Conservation (phyloP, 2,888 invertebrate species). For the Agonopterix arenella region DNA sequence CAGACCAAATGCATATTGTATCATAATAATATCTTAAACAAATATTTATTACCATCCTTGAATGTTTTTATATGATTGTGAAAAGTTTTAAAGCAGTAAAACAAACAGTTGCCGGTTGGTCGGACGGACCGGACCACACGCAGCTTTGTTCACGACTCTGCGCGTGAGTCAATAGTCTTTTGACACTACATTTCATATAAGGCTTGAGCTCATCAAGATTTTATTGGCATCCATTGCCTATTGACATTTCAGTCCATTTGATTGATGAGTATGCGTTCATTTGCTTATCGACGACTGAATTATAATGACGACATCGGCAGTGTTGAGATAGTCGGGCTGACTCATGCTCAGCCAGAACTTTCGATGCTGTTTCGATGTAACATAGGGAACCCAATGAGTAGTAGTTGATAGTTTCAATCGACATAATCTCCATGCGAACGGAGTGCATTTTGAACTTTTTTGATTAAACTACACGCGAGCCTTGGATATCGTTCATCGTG, state of each 20-base stretch:
- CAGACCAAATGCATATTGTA: neutral
- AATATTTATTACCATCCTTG: constrained; percentile 8
- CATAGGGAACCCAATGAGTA: no score
- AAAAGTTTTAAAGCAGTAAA: constrained; percentile 13
- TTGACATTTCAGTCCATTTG: constrained; percentile 4
- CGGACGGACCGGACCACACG: constrained; percentile 53
- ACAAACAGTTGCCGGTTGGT: constrained; percentile 12
- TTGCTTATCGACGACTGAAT: no score
- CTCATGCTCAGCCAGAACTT: no score
- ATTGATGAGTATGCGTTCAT: neutral
- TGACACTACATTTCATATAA: neutral
- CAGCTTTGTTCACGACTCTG: constrained; percentile 7
- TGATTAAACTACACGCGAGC: constrained; percentile 14
- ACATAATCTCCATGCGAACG: no score
- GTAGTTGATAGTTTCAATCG: no score
- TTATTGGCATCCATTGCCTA: constrained; percentile 9
- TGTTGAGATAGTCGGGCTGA: no score
- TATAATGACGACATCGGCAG: no score
- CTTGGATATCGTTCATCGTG: neutral
- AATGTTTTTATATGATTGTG: constrained; percentile 8
- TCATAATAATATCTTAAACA: constrained; percentile 4
- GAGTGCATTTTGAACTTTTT: constrained; percentile 10
- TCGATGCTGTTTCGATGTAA: no score
- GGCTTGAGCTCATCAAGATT: constrained; percentile 3
- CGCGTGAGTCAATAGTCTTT: constrained; percentile 23